phyloP scores from a whole-genome alignment of 1,140 invertebrate species.

The Micrasema longulum region DNA sequence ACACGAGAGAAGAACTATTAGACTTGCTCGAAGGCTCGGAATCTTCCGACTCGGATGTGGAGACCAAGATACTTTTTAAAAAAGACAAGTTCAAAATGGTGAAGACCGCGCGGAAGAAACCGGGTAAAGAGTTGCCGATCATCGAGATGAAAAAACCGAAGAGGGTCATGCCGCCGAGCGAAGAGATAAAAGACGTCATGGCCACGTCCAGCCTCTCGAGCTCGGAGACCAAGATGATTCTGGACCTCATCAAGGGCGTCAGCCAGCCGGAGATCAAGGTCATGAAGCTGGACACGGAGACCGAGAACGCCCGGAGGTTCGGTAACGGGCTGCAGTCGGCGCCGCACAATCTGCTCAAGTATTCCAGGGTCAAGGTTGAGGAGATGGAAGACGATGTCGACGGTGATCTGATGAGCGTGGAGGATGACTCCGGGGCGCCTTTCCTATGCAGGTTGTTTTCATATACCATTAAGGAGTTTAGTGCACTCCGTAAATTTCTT shows the following conservation, averaged over 20 bases:
- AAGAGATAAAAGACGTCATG: neutral
- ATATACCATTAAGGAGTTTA: neutral
- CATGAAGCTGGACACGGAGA: conserved; percentile 6
- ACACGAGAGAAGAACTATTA: conserved; percentile 20
- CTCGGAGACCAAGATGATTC: conserved; percentile 10
- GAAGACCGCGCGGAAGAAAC: neutral
- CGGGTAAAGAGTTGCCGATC: neutral
- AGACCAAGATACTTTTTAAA: conserved; percentile 4
- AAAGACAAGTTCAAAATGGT: conserved; percentile 2
- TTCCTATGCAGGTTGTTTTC: conserved; percentile 10
- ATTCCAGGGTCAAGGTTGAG: conserved; percentile 31
- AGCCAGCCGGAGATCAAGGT: conserved; percentile 23
- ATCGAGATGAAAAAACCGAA: neutral
- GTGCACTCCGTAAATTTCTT: too few relatives aligned
- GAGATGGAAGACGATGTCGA: conserved; percentile 10
- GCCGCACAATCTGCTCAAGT: conserved; percentile 16
- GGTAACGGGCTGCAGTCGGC: too few relatives aligned
- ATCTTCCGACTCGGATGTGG: conserved; percentile 8
- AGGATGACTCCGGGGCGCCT: neutral
- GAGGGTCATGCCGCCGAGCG: too few relatives aligned
- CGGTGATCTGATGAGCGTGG: neutral
- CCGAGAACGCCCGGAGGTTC: too few relatives aligned
- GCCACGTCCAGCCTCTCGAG: conserved; percentile 3
- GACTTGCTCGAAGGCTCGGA: conserved; percentile 23
- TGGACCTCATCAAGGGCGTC: conserved; percentile 22